These are phyloP conservation scores for Mesocentrotus franciscanus DNA, from an alignment of 53 echinoderm and acorn worm genomes.

Conservation along the genomic window DNA sequence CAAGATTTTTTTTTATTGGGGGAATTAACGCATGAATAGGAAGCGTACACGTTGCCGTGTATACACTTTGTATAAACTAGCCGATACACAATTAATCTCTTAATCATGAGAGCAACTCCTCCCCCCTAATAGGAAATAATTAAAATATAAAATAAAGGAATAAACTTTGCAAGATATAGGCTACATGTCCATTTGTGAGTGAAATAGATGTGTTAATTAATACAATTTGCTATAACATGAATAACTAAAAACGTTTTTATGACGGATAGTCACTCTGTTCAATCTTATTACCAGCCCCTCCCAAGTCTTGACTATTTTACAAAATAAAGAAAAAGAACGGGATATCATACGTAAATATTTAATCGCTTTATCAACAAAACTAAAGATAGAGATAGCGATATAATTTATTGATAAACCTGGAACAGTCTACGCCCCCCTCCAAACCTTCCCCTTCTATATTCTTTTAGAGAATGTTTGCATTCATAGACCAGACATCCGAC, in stretches of 20 bases:
- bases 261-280: neutral
- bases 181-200: neutral
- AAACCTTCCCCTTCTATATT: neutral
- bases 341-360: neutral
- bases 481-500: slow-evolving; percentile 18
- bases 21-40: too few relatives aligned
- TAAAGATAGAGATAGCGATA: neutral
- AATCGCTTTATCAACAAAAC: neutral
- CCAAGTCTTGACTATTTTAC: too few relatives aligned
- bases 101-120: too few relatives aligned
- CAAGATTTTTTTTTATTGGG: too few relatives aligned
- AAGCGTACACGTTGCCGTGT: too few relatives aligned
- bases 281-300: neutral
- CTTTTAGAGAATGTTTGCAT: neutral
- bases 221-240: neutral
- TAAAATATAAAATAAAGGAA: too few relatives aligned
- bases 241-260: neutral
- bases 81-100: too few relatives aligned
- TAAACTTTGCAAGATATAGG: too few relatives aligned
- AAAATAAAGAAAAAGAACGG: too few relatives aligned
- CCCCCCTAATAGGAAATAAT: too few relatives aligned
- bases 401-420: neutral
- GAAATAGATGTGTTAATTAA: neutral
- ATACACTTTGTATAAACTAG: too few relatives aligned
- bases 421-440: neutral